These are phyloP conservation scores for Caenorhabditis japonica DNA, from an alignment of 2,888 invertebrate species.

Conservation along the genomic window DNA sequence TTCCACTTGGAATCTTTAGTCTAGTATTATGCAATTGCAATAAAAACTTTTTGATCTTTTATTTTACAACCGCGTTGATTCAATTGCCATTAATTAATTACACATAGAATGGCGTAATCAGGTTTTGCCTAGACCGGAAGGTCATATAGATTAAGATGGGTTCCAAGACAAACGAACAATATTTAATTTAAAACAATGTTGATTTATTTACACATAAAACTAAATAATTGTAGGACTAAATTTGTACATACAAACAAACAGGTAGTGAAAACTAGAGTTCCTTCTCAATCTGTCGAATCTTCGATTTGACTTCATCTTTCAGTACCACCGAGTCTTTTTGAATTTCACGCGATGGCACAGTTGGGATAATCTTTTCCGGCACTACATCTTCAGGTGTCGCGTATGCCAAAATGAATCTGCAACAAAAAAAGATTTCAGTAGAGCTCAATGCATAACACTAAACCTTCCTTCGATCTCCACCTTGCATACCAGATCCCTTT, in stretches of 20 bases:
- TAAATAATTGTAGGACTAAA: no score
- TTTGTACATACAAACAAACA: conserved; percentile 8
- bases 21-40: no score
- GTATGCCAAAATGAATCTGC: conserved; percentile 60
- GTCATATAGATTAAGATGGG: no score
- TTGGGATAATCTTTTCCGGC: conserved; percentile 52
- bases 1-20: no score
- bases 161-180: no score
- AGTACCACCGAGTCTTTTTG: conserved; percentile 46
- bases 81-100: no score
- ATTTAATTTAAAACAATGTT: background rate
- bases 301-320: conserved; percentile 33
- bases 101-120: no score
- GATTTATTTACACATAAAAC: conserved; percentile 43
- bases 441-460: no score
- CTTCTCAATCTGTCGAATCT: conserved; percentile 32
- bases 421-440: conserved; percentile 6
- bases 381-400: conserved; percentile 57
- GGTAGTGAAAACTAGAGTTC: conserved; percentile 18
- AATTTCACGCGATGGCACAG: conserved; percentile 45
- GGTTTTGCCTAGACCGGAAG: no score
- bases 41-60: no score
- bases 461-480: conserved; percentile 64
- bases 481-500: conserved; percentile 66
- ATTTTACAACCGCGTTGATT: no score